These are phyloP conservation scores for Schrankia costaestrigalis DNA, from an alignment of 2,888 invertebrate species.

Conservation along the genomic window DNA sequence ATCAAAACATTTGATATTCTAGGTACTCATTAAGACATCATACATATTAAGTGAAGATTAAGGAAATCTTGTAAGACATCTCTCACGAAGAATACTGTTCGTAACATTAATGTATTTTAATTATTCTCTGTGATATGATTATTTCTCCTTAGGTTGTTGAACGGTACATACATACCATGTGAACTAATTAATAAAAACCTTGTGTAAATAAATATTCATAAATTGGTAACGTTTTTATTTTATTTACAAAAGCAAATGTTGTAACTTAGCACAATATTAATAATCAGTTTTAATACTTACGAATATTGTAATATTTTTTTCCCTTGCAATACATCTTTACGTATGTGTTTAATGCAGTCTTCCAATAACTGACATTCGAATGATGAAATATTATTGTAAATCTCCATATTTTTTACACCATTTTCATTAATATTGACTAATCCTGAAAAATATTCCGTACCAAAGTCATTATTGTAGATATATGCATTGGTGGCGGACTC, in stretches of 20 bases:
- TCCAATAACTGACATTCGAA: slow-evolving; percentile 56
- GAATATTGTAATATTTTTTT: slow-evolving; percentile 51
- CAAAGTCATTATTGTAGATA: slow-evolving; percentile 64
- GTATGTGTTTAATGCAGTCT: slow-evolving; percentile 44
- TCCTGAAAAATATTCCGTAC: slow-evolving; percentile 58
- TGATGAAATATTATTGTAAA: slow-evolving; percentile 42
- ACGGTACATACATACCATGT: slow-evolving; percentile 32
- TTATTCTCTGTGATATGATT: slow-evolving; percentile 73
- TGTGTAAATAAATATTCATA: slow-evolving; percentile 66
- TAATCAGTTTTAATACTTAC: no score
- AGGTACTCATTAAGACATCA: neutral
- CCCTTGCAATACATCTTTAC: slow-evolving; percentile 51
- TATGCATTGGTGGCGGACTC: slow-evolving; percentile 45
- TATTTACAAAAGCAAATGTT: no score
- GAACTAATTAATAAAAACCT: no score
- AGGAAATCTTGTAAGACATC: neutral
- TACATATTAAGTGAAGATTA: neutral
- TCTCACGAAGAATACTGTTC: slow-evolving; percentile 11
- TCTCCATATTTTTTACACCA: slow-evolving; percentile 53
- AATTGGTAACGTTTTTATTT: slow-evolving; percentile 39
- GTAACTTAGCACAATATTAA: no score
- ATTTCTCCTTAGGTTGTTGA: slow-evolving; percentile 52
- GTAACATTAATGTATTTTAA: slow-evolving; percentile 49
- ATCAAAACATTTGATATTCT: no score
- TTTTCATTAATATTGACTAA: slow-evolving; percentile 42